A percentile compares a stretch with the other conserved stretches of the same genome.
Conservation (phyloP, 2,113 vertebrate species). For the Machaerirhynchus nigripectus region DNA sequence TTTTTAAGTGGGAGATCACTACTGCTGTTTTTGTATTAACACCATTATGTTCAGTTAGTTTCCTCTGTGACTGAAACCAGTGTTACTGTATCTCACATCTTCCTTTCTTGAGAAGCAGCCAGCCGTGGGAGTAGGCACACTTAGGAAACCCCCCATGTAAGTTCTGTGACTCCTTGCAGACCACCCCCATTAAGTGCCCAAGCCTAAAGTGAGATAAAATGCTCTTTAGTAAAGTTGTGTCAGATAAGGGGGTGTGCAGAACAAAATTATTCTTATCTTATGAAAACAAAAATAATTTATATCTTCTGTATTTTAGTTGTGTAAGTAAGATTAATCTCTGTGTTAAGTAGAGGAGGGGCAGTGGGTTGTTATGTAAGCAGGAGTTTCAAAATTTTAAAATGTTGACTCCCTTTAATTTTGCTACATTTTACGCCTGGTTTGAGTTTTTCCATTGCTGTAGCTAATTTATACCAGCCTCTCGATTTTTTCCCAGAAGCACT, state of each 20-base stretch:
- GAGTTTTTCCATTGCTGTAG: not conserved
- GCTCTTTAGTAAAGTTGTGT: not conserved
- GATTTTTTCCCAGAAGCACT: not conserved
- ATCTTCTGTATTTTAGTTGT: not conserved
- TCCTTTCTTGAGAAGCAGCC: constrained; percentile 49
- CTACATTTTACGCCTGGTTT: not conserved
- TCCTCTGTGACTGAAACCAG: constrained; percentile 38
- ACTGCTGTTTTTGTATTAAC: not conserved
- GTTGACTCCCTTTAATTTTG: not conserved
- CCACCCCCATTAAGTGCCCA: not conserved
- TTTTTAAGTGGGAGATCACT: not conserved
- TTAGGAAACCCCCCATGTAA: not conserved
- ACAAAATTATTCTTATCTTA: not conserved
- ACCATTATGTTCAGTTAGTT: constrained; percentile 12
- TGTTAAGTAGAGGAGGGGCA: not conserved
- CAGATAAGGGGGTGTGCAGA: not conserved
- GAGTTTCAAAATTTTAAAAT: not conserved
- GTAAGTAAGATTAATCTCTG: not conserved
- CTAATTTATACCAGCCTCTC: not conserved
- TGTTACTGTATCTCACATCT: not conserved
- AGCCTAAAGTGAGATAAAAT: not conserved
- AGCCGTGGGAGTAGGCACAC: not conserved
- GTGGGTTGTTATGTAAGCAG: not conserved
- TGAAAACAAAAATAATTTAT: not conserved
- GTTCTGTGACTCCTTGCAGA: not conserved